Percentiles rank a stretch among this genome's conserved stretches.
These are phyloP conservation scores for Hermetia illucens DNA, from an alignment of 1,140 invertebrate genomes.

Conservation along the genomic window DNA sequence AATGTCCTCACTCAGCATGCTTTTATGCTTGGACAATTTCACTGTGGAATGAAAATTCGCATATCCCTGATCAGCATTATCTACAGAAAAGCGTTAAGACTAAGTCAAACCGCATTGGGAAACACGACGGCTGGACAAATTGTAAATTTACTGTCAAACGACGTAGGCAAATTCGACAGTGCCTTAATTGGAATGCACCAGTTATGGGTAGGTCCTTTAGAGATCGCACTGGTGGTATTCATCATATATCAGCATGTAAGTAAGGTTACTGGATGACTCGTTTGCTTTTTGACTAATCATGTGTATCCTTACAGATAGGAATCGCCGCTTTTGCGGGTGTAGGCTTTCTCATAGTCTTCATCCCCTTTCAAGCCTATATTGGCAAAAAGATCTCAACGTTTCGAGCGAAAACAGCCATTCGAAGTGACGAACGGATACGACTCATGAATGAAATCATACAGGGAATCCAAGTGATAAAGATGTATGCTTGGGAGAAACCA, in stretches of 20 bases:
- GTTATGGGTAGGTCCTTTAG: slow-evolving; percentile 60
- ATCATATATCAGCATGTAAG: slow-evolving; percentile 46
- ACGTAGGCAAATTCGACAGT: slow-evolving; percentile 49
- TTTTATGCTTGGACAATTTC: neutral
- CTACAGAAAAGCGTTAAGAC: slow-evolving; percentile 21
- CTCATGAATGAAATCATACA: slow-evolving; percentile 65
- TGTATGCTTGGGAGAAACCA: slow-evolving; percentile 73
- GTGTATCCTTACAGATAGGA: slow-evolving; percentile 8
- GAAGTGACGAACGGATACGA: slow-evolving; percentile 65
- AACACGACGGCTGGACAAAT: slow-evolving; percentile 71
- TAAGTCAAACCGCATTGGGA: slow-evolving; percentile 43
- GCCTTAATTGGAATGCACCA: slow-evolving; percentile 40
- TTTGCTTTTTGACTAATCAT: too few relatives aligned
- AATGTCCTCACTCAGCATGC: slow-evolving; percentile 7
- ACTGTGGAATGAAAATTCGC: slow-evolving; percentile 5
- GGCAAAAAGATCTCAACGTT: slow-evolving; percentile 48
- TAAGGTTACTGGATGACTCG: neutral
- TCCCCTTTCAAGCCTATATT: slow-evolving; percentile 31
- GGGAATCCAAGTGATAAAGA: slow-evolving; percentile 68
- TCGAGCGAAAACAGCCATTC: slow-evolving; percentile 46
- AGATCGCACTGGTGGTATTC: slow-evolving; percentile 43
- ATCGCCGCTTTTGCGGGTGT: slow-evolving; percentile 44
- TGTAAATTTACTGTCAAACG: slow-evolving; percentile 77
- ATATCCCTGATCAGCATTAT: neutral
- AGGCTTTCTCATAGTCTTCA: slow-evolving; percentile 35